These are phyloP conservation scores for Papilio elwesi DNA, from an alignment of 2,888 invertebrate species.

Conservation along the genomic window DNA sequence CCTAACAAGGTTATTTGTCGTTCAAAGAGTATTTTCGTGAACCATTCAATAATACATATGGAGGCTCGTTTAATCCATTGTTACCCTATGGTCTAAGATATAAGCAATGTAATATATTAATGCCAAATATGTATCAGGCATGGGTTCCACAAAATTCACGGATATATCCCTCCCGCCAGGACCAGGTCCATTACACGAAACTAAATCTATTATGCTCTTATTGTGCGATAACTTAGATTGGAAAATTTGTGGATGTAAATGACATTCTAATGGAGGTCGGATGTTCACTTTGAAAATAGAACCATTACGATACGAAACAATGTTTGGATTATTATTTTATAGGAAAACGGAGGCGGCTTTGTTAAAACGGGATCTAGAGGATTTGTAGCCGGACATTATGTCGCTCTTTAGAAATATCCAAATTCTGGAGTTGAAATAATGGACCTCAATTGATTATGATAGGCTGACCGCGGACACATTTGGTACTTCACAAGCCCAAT, in stretches of 20 bases:
- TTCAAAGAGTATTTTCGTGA: conserved; percentile 36
- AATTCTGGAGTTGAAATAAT: too few relatives aligned
- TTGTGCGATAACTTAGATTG: conserved; percentile 33
- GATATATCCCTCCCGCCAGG: conserved; percentile 4
- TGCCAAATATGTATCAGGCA: conserved; percentile 14
- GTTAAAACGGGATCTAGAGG: too few relatives aligned
- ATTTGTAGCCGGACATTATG: too few relatives aligned
- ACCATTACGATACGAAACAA: neutral
- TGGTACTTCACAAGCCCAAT: too few relatives aligned
- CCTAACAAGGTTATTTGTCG: conserved; percentile 37
- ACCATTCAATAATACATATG: conserved; percentile 31
- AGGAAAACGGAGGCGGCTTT: too few relatives aligned
- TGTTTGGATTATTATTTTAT: neutral
- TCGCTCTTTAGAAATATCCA: too few relatives aligned
- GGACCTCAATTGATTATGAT: too few relatives aligned
- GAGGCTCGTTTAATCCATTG: conserved; percentile 38
- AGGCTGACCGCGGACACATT: too few relatives aligned
- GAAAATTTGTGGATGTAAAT: conserved; percentile 33
- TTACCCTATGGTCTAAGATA: conserved; percentile 32
- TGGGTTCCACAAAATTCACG: neutral
- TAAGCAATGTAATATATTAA: conserved; percentile 29
- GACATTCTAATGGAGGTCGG: conserved; percentile 27
- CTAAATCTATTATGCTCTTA: conserved; percentile 36
- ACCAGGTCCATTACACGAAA: conserved; percentile 27
- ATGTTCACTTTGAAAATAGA: conserved; percentile 26